A percentile compares a stretch with the other conserved stretches of the same genome.
Conservation (phyloP, 2,888 invertebrate genomes). For the Neoaliturus tenellus region DNA sequence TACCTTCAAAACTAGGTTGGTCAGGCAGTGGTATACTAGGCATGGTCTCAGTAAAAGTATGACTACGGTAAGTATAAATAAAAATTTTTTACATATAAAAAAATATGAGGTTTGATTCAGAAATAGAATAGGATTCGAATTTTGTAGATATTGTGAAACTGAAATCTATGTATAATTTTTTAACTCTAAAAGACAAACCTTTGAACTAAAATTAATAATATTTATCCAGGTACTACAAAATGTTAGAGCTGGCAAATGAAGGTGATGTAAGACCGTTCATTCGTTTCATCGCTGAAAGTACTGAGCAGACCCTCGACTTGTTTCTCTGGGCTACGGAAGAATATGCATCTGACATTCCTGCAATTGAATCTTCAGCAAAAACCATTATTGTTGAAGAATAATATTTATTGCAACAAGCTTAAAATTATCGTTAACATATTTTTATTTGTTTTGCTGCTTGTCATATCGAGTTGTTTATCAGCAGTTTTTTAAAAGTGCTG, state of each 20-base stretch:
- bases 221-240: conserved; percentile 85
- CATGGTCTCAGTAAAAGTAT: too few species aligned
- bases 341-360: conserved; percentile 70
- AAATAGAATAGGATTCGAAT: too few species aligned
- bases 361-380: conserved; percentile 52
- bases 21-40: too few species aligned
- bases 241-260: conserved; percentile 92
- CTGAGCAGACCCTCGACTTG: conserved; percentile 91
- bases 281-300: conserved; percentile 95
- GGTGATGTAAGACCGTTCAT: conserved; percentile 98
- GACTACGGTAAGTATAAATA: too few species aligned
- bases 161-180: too few species aligned
- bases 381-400: conserved; percentile 51
- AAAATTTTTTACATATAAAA: too few species aligned
- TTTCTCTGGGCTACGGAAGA: conserved; percentile 91
- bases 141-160: too few species aligned
- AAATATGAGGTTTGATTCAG: too few species aligned
- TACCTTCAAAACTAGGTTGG: too few species aligned
- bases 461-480: not conserved
- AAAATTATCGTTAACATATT: not conserved
- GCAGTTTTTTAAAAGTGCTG: not conserved
- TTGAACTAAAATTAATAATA: not conserved
- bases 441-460: not conserved
- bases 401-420: not conserved
- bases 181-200: too few species aligned